These are phyloP conservation scores for Artibeus jamaicensis DNA, from an alignment of 2,797 vertebrate species.

Conservation along the genomic window DNA sequence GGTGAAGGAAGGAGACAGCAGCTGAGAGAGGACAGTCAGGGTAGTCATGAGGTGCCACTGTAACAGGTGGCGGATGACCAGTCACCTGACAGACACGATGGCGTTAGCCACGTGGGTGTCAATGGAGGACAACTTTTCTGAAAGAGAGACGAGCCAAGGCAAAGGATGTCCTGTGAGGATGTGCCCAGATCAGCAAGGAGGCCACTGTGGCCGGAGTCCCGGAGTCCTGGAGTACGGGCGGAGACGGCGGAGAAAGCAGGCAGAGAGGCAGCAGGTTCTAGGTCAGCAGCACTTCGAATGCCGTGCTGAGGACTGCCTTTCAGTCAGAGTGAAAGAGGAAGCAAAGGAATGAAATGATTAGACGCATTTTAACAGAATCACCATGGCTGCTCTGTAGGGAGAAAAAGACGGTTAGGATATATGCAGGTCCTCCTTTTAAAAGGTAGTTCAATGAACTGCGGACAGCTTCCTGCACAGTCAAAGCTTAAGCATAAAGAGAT, in stretches of 20 bases:
- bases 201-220: not conserved
- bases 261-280: not conserved
- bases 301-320: not conserved
- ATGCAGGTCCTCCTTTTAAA: not conserved
- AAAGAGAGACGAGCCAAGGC: not conserved
- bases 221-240: accelerated
- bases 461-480: not conserved
- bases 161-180: not conserved
- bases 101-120: not conserved
- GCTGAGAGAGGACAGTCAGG: not conserved
- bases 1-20: not conserved
- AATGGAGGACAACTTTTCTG: not conserved
- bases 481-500: not conserved
- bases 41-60: not conserved
- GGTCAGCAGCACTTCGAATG: not conserved
- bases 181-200: not conserved
- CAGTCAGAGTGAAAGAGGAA: not conserved
- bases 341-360: not conserved
- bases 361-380: not conserved
- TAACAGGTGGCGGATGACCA: not conserved
- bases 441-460: not conserved
- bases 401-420: not conserved
- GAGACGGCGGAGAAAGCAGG: not conserved
- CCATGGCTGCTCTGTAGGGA: not conserved
- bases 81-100: not conserved